A percentile compares a stretch with the other conserved stretches of the same genome.
phyloP scores from a whole-genome alignment of 1,140 invertebrate species.

The Hycleus cichorii region DNA sequence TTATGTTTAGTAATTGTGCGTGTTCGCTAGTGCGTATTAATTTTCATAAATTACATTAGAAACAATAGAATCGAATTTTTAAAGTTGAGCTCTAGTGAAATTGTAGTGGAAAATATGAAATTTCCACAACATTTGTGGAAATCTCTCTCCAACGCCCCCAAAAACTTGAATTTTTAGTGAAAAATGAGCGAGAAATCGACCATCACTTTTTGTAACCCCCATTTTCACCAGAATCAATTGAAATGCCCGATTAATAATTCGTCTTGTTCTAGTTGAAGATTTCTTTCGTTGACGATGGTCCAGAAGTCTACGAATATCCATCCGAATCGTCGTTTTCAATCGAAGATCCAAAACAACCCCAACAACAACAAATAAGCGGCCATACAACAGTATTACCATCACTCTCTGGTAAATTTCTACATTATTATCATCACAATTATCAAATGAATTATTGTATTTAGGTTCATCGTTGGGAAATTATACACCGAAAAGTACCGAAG shows the following conservation, averaged over 20 bases:
- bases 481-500: conserved; percentile 35
- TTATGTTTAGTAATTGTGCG: no score
- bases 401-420: conserved; percentile 27
- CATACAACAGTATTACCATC: conserved; percentile 31
- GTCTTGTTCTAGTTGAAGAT: conserved; percentile 61
- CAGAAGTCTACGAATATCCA: conserved; percentile 78
- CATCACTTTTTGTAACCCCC: no score
- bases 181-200: no score
- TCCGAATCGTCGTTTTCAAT: conserved; percentile 71
- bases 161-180: no score
- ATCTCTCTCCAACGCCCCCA: no score
- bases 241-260: neutral
- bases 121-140: no score
- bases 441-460: conserved; percentile 2
- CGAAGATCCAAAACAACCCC: conserved; percentile 37
- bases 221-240: no score
- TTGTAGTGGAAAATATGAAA: no score
- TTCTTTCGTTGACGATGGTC: conserved; percentile 75
- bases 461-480: conserved; percentile 38
- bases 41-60: no score
- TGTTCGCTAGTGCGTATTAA: no score
- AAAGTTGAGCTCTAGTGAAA: no score
- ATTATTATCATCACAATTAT: neutral
- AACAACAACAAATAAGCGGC: conserved; percentile 26
- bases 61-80: no score